Evolutionary conservation across 2,888 invertebrate species (phyloP).

Genomic region (Xylota sylvarum): DNA sequence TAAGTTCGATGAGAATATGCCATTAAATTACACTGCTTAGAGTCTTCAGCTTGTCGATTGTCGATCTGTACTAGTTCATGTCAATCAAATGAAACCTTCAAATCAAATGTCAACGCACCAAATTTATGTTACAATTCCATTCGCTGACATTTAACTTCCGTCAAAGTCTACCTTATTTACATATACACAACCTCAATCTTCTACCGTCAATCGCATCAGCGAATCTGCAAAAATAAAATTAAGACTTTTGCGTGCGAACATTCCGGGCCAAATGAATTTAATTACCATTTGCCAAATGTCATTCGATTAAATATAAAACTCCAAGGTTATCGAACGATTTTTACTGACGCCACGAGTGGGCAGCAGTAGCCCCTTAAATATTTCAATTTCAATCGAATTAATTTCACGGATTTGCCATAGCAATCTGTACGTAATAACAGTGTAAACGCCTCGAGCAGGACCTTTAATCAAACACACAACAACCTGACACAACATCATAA

Average conservation of each 20-base stretch:
- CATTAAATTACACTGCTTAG: too few species aligned
- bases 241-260: background rate
- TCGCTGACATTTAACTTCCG: background rate
- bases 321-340: background rate
- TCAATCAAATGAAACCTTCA: background rate
- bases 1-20: too few species aligned
- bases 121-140: background rate
- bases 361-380: background rate
- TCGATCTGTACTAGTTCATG: background rate
- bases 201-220: background rate
- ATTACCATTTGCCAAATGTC: background rate
- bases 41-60: too few species aligned
- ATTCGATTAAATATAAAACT: background rate
- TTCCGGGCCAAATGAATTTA: background rate
- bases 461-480: background rate
- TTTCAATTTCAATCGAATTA: background rate
- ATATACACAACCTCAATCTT: background rate
- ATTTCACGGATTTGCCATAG: background rate
- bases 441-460: constrained; percentile 4
- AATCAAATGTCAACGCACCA: background rate
- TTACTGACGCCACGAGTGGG: background rate
- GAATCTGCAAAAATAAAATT: background rate
- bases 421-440: background rate
- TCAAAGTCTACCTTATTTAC: background rate
- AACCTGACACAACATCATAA: background rate